Percentiles rank a stretch among this genome's conserved stretches.
phyloP scores from a whole-genome alignment of 2,888 invertebrate genomes.

The Cephus spinipes region DNA sequence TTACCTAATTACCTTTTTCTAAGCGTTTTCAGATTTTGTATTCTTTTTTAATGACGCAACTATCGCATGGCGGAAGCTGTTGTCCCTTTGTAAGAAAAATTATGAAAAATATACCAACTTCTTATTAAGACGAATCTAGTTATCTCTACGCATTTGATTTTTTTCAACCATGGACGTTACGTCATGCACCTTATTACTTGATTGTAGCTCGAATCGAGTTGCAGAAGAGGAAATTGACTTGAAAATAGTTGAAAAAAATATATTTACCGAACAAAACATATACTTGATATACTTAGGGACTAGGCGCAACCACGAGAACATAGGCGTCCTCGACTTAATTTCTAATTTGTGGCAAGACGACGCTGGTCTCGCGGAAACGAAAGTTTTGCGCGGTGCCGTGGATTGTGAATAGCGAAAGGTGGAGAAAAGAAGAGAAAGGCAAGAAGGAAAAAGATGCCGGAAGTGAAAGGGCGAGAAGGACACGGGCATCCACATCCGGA shows the following conservation, averaged over 20 bases:
- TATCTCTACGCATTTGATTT: neutral
- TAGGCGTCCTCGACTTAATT: constrained; percentile 2
- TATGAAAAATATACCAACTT: constrained; percentile 29
- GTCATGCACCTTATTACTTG: neutral
- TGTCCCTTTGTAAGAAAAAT: constrained; percentile 12
- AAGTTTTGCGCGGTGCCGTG: constrained; percentile 1
- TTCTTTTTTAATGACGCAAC: neutral
- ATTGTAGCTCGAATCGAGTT: neutral
- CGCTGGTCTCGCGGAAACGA: constrained; percentile 1
- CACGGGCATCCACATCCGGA: neutral
- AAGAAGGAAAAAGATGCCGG: neutral
- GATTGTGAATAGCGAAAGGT: neutral
- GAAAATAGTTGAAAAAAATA: neutral
- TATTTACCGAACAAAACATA: neutral
- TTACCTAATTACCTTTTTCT: neutral
- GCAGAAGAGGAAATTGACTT: neutral
- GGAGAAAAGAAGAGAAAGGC: neutral
- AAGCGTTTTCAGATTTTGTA: neutral
- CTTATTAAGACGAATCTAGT: neutral
- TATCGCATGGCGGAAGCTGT: neutral
- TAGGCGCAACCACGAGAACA: neutral
- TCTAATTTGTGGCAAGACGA: constrained; percentile 17
- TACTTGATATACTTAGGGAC: neutral
- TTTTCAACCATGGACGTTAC: neutral
- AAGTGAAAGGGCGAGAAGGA: neutral